phyloP scores from a whole-genome alignment of 1,140 invertebrate species.

The Chionoecetes opilio region DNA sequence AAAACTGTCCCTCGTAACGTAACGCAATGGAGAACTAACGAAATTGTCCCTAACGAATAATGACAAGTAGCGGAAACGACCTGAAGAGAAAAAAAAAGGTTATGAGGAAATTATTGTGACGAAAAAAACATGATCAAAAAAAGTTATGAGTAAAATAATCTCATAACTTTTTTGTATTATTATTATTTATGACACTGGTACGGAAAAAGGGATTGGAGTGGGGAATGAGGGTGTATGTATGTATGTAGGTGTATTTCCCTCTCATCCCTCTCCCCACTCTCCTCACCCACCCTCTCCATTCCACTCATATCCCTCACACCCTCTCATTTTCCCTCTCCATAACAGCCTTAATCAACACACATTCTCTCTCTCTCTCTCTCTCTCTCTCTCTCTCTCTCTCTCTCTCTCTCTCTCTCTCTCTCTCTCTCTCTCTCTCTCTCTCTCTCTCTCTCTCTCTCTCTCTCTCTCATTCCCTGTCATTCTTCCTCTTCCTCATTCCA shows the following conservation, averaged over 20 bases:
- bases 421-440: constrained; percentile 48
- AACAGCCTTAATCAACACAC: neutral
- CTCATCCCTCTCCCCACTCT: too few species aligned
- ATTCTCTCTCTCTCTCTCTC: constrained; percentile 45
- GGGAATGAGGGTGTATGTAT: neutral
- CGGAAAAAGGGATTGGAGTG: neutral
- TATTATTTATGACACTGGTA: neutral
- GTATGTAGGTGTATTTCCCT: too few species aligned
- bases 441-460: constrained; percentile 42
- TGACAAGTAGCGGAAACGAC: too few species aligned
- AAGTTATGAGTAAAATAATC: too few species aligned
- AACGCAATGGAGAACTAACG: too few species aligned
- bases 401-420: constrained; percentile 48
- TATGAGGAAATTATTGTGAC: too few species aligned
- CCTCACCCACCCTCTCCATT: too few species aligned
- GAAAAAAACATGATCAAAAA: too few species aligned
- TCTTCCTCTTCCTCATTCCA: neutral
- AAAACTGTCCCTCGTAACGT: too few species aligned
- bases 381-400: constrained; percentile 37
- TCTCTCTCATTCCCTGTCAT: neutral
- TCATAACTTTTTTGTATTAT: neutral
- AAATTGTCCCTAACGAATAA: too few species aligned
- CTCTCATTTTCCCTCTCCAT: neutral
- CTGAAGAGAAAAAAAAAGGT: too few species aligned
- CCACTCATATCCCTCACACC: too few species aligned